phyloP scores from a whole-genome alignment of 2,113 vertebrate species.

The Chaetorhynchus papuensis region DNA sequence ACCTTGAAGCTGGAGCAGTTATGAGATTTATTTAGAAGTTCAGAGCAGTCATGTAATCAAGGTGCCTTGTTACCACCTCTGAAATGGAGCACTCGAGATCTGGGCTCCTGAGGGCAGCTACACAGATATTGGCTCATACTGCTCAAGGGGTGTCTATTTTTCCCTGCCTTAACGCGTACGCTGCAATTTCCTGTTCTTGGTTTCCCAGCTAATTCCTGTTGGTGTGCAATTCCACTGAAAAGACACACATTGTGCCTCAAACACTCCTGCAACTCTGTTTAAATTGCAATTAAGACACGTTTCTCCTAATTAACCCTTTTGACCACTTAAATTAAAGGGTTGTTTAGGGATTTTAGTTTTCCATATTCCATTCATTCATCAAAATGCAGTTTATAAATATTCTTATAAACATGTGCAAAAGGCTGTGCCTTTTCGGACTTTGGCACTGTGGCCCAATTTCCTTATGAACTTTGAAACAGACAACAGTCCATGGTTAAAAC shows the following conservation, averaged over 20 bases:
- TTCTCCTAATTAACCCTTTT: not conserved
- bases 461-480: not conserved
- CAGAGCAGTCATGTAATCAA: constrained; percentile 30
- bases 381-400: not conserved
- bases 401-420: not conserved
- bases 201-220: not conserved
- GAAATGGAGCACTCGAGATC: constrained; percentile 12
- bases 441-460: not conserved
- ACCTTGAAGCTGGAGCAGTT: not conserved
- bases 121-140: not conserved
- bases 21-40: constrained; percentile 34
- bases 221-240: not conserved
- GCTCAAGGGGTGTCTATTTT: not conserved
- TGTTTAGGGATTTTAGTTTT: not conserved
- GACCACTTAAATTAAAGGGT: not conserved
- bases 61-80: constrained; percentile 5
- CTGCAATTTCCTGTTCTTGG: not conserved
- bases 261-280: not conserved
- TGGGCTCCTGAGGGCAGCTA: not conserved
- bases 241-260: not conserved
- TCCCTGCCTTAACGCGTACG: not conserved
- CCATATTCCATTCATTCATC: not conserved
- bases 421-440: not conserved
- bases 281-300: not conserved
- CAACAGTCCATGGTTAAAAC: not conserved